phyloP scores from a whole-genome alignment of 2,113 vertebrate genomes.

The Dolichotis patagonum region DNA sequence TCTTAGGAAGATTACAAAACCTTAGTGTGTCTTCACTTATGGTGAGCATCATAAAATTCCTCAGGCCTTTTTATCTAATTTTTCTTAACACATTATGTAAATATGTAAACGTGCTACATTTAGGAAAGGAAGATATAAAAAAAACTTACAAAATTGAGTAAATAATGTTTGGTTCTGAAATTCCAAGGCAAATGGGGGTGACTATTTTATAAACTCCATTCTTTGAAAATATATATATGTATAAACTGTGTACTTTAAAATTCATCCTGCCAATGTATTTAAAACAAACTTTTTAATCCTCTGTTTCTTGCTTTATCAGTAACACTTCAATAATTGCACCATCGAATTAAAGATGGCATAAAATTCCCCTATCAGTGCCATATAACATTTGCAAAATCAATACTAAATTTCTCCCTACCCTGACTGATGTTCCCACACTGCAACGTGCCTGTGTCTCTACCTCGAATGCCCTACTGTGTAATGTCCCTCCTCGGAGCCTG shows the following conservation, averaged over 20 bases:
- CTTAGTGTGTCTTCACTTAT: not conserved
- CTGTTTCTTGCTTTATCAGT: constrained; percentile 43
- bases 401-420: not conserved
- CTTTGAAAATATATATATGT: not conserved
- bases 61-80: not conserved
- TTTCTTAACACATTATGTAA: constrained; percentile 15
- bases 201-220: not conserved
- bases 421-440: not conserved
- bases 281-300: constrained; percentile 35
- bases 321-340: constrained; percentile 50
- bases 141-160: not conserved
- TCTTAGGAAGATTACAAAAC: not conserved
- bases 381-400: constrained; percentile 2
- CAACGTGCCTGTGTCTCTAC: not conserved
- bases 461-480: not conserved
- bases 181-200: not conserved
- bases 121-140: not conserved
- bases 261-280: not conserved
- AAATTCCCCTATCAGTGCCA: constrained; percentile 26
- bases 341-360: constrained; percentile 59
- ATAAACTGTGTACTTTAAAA: not conserved
- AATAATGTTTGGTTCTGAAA: not conserved
- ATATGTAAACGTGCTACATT: not conserved
- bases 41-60: not conserved
- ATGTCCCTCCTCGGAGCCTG: constrained; percentile 45